A percentile compares a stretch with the other conserved stretches of the same genome.
Evolutionary conservation across 64 coral and sea anemone species (phyloP).

Genomic region (Orbicella faveolata): DNA sequence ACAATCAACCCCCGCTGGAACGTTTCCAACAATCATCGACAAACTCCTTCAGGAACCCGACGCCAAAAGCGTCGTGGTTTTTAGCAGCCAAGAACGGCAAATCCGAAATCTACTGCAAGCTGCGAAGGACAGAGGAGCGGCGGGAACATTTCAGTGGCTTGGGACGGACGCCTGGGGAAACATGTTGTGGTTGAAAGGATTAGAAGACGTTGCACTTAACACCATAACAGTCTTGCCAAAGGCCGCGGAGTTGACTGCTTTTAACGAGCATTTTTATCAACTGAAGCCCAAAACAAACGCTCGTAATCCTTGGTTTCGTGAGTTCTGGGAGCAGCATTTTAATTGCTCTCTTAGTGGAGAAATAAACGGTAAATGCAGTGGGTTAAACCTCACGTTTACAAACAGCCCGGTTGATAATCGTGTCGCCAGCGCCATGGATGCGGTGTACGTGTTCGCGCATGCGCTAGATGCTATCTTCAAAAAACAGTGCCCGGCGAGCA

Average conservation of each 20-base stretch:
- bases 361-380: conserved; percentile 35
- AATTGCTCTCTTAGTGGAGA: conserved; percentile 58
- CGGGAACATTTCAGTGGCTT: conserved; percentile 66
- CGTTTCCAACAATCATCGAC: conserved; percentile 58
- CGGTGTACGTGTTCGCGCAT: conserved; percentile 90
- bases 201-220: conserved; percentile 77
- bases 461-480: conserved; percentile 72
- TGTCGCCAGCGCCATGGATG: conserved; percentile 81
- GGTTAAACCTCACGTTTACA: conserved; percentile 38
- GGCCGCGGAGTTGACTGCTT: conserved; percentile 48
- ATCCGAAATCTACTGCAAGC: conserved; percentile 63
- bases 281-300: conserved; percentile 70
- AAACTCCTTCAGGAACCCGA: conserved; percentile 59
- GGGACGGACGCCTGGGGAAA: conserved; percentile 91
- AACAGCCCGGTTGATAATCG: conserved; percentile 86
- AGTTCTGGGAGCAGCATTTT: conserved; percentile 88
- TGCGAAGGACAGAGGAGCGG: conserved; percentile 41
- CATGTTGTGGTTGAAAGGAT: conserved; percentile 62
- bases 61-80: conserved; percentile 75
- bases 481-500: conserved; percentile 40
- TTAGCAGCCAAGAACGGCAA: conserved; percentile 70
- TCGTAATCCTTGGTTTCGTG: conserved; percentile 84
- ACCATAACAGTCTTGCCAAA: conserved; percentile 82
- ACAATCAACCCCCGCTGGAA: background rate
- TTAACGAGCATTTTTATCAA: conserved; percentile 71